Conservation (phyloP, 2,888 invertebrate genomes). For the Caenorhabditis doughertyi region DNA sequence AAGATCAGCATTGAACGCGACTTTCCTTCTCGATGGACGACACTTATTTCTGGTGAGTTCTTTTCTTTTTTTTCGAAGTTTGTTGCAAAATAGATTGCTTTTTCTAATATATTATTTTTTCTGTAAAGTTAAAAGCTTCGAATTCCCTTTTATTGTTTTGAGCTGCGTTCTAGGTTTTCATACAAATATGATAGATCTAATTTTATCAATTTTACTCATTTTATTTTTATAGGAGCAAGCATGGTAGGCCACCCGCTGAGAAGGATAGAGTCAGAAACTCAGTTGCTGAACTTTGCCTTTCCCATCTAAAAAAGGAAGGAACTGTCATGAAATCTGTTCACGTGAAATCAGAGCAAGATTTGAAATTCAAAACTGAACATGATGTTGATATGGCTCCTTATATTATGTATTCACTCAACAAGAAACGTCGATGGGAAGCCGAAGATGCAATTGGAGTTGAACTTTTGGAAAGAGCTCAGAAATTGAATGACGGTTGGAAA, state of each 20-base stretch:
- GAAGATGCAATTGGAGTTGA: constrained; percentile 35
- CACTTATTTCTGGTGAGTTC: constrained; percentile 42
- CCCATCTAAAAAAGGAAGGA: constrained; percentile 34
- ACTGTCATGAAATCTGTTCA: constrained; percentile 36
- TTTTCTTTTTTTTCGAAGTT: not conserved
- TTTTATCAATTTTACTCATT: not conserved
- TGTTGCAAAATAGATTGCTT: not conserved
- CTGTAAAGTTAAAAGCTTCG: not conserved
- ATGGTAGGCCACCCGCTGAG: constrained; percentile 32
- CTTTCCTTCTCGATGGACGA: constrained; percentile 29
- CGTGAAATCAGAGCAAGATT: constrained; percentile 2
- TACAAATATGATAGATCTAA: too few species aligned
- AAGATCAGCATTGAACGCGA: not conserved
- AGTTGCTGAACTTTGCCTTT: constrained; percentile 28
- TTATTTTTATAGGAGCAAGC: constrained; percentile 39
- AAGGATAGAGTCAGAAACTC: constrained; percentile 30
- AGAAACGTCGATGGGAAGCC: constrained; percentile 46
- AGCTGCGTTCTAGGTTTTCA: too few species aligned
- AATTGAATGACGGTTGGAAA: constrained; percentile 43
- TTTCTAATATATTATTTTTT: too few species aligned
- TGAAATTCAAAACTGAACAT: constrained; percentile 5
- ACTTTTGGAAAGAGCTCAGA: constrained; percentile 8
- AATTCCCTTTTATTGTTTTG: not conserved
- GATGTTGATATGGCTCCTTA: constrained; percentile 28
- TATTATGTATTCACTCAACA: constrained; percentile 40